Conservation (phyloP, 2,797 vertebrate species). For the Pelochelys cantorii region DNA sequence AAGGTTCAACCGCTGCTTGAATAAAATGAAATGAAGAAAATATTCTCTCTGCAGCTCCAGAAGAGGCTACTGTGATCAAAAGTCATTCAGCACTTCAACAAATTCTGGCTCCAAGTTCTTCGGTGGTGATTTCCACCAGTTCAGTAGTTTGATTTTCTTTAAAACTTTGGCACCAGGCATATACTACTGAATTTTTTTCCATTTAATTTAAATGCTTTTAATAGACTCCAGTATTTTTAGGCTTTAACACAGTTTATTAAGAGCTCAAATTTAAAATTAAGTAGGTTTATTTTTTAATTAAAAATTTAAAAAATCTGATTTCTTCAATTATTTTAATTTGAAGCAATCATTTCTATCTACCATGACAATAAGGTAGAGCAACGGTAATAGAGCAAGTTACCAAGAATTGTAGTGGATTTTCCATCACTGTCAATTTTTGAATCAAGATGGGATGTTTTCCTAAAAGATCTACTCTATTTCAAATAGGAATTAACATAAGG, state of each 20-base stretch:
- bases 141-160: background rate
- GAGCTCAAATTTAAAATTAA: background rate
- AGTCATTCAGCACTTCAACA: background rate
- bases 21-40: background rate
- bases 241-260: background rate
- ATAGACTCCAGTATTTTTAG: background rate
- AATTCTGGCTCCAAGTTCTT: background rate
- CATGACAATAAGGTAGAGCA: background rate
- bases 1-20: background rate
- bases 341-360: background rate
- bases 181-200: background rate
- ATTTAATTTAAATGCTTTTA: background rate
- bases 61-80: background rate
- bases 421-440: background rate
- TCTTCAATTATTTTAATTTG: background rate
- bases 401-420: background rate
- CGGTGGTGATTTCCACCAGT: background rate
- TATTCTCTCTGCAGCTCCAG: background rate
- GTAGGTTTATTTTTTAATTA: background rate
- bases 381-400: background rate
- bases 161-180: background rate
- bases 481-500: background rate
- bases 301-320: background rate
- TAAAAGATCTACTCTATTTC: background rate
- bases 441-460: background rate